Evolutionary conservation across 2,888 invertebrate genomes (phyloP).

Genomic region (Calliopum simillimum): DNA sequence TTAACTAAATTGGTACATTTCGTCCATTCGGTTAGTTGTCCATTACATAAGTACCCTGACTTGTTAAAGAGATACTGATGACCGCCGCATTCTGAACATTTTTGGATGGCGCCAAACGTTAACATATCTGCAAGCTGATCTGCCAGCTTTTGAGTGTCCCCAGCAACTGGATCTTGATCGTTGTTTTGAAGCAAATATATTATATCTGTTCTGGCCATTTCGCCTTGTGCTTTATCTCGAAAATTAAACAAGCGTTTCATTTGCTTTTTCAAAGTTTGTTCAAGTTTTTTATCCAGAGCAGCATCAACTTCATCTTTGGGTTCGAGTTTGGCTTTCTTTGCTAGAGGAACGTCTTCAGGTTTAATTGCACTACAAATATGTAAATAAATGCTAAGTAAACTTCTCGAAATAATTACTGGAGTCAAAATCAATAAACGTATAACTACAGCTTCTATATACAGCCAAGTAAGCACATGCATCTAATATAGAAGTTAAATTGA

Average conservation of each 20-base stretch:
- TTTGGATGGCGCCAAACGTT: slow-evolving; percentile 85
- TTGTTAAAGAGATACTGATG: slow-evolving; percentile 80
- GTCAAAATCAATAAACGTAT: too few relatives aligned
- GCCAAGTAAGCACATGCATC: too few relatives aligned
- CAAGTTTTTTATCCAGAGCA: slow-evolving; percentile 72
- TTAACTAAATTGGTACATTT: slow-evolving; percentile 81
- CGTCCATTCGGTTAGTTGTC: slow-evolving; percentile 82
- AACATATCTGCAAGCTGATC: slow-evolving; percentile 86
- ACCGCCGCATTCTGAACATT: slow-evolving; percentile 82
- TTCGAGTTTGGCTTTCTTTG: slow-evolving; percentile 79
- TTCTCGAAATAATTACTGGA: too few relatives aligned
- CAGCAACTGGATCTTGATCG: slow-evolving; percentile 75
- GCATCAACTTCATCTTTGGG: slow-evolving; percentile 72
- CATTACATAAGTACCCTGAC: slow-evolving; percentile 86
- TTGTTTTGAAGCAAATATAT: slow-evolving; percentile 77
- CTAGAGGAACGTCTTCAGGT: slow-evolving; percentile 71
- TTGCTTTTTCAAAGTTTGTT: slow-evolving; percentile 67
- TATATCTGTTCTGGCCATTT: slow-evolving; percentile 74
- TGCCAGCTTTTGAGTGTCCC: slow-evolving; percentile 72
- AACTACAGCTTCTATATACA: too few relatives aligned
- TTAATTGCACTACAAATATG: slow-evolving; percentile 58
- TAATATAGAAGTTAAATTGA: too few relatives aligned
- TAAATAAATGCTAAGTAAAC: not conserved
- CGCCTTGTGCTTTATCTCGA: slow-evolving; percentile 73
- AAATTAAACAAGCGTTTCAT: slow-evolving; percentile 69